Conservation (phyloP, 2,797 vertebrate genomes). For the Chanos chanos region DNA sequence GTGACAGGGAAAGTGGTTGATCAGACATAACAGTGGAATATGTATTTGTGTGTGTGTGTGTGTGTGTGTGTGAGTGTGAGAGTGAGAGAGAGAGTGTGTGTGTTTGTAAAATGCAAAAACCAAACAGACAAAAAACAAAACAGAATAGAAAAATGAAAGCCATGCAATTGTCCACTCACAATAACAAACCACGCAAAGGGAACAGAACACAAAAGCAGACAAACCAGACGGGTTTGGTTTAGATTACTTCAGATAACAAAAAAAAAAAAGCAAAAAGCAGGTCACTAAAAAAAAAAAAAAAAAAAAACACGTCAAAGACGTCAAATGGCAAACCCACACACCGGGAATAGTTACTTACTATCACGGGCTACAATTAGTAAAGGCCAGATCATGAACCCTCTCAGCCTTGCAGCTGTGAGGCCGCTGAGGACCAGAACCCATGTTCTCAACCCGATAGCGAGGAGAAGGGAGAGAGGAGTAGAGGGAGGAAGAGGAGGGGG, state of each 20-base stretch:
- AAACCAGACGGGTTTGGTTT: slow-evolving; percentile 46
- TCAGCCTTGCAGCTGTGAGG: slow-evolving; percentile 68
- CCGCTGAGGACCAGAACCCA: slow-evolving; percentile 61
- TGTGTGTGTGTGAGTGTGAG: not conserved
- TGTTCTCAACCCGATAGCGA: slow-evolving; percentile 59
- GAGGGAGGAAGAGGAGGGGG: slow-evolving; percentile 53
- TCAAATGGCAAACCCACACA: slow-evolving; percentile 49
- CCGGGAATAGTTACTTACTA: slow-evolving; percentile 72
- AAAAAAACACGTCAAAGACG: slow-evolving; percentile 47
- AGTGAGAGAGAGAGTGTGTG: slow-evolving; percentile 10
- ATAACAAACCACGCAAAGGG: slow-evolving; percentile 31
- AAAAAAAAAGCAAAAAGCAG: slow-evolving; percentile 7
- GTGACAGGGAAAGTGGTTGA: slow-evolving; percentile 37
- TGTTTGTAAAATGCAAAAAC: not conserved
- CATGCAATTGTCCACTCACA: slow-evolving; percentile 64
- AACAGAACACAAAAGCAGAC: slow-evolving; percentile 22
- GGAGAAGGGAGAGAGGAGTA: slow-evolving; percentile 40
- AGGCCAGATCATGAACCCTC: slow-evolving; percentile 69
- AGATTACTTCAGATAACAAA: too few relatives aligned
- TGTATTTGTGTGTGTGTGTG: slow-evolving; percentile 15
- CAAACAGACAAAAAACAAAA: not conserved
- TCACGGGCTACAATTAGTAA: slow-evolving; percentile 67
- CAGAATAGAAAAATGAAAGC: slow-evolving; percentile 47
- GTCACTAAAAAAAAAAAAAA: slow-evolving; percentile 50
- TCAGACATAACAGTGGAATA: slow-evolving; percentile 34